Conservation (phyloP, 2,888 invertebrate species). For the Balanococcus diminutus region DNA sequence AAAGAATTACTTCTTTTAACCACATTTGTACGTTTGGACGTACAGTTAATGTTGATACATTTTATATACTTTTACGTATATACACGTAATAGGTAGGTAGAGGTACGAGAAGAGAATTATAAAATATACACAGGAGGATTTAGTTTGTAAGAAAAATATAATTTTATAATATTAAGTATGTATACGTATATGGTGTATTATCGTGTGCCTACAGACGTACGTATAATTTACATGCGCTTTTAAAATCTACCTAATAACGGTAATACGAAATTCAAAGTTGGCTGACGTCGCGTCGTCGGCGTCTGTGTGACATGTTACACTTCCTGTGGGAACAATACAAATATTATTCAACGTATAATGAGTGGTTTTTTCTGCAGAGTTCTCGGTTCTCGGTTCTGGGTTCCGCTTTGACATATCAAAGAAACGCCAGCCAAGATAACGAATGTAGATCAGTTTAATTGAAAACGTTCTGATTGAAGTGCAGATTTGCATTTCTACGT, state of each 20-base stretch:
- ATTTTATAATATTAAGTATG: neutral
- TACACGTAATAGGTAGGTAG: neutral
- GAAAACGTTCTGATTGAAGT: conserved; percentile 26
- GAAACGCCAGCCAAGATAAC: conserved; percentile 1
- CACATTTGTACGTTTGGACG: neutral
- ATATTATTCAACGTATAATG: conserved; percentile 35
- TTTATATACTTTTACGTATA: neutral
- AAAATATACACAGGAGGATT: neutral
- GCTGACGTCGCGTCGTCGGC: neutral
- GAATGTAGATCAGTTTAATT: conserved; percentile 30
- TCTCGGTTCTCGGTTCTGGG: neutral
- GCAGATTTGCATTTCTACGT: conserved; percentile 22
- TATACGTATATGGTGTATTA: neutral
- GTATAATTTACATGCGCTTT: conserved; percentile 26
- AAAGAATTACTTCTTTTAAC: conserved; percentile 7
- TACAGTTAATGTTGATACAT: neutral
- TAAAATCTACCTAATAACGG: conserved; percentile 18
- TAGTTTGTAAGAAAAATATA: neutral
- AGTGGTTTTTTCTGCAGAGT: neutral
- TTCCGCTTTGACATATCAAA: conserved; percentile 12
- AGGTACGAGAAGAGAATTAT: neutral
- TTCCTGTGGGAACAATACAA: conserved; percentile 36
- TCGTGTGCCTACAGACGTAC: neutral
- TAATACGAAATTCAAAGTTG: conserved; percentile 15
- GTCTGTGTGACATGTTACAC: conserved; percentile 36